Evolutionary conservation across 2,113 vertebrate genomes (phyloP).

Genomic region (Otolemur garnettii): DNA sequence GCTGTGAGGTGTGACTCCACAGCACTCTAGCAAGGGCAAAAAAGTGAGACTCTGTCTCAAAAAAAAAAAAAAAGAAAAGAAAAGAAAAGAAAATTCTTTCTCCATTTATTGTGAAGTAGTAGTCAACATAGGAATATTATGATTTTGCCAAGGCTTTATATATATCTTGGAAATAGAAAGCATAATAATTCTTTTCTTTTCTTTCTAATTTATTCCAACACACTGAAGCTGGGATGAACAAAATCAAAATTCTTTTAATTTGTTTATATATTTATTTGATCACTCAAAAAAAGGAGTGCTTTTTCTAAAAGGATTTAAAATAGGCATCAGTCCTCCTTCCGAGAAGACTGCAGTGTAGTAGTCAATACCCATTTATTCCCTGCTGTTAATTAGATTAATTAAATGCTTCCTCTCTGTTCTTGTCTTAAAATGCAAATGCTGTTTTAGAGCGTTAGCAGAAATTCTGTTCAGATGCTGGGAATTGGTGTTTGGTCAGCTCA

Average conservation of each 20-base stretch:
- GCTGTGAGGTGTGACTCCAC: no score
- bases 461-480: slow-evolving; percentile 42
- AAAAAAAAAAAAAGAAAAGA: no score
- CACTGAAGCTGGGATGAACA: not conserved
- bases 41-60: no score
- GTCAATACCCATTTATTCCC: not conserved
- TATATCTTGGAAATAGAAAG: not conserved
- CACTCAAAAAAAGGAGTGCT: not conserved
- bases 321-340: not conserved
- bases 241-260: not conserved
- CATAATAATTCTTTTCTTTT: not conserved
- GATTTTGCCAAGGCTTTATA: not conserved
- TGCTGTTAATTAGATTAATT: not conserved
- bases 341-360: not conserved
- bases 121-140: not conserved
- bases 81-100: not conserved
- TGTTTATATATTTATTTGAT: not conserved
- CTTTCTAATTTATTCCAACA: not conserved
- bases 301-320: not conserved
- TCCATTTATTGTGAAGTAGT: not conserved
- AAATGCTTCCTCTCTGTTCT: not conserved
- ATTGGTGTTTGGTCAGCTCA: not conserved
- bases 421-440: not conserved
- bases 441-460: not conserved
- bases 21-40: no score